These are phyloP conservation scores for Mythimna lalbum DNA, from an alignment of 2,888 invertebrate species.

Conservation along the genomic window DNA sequence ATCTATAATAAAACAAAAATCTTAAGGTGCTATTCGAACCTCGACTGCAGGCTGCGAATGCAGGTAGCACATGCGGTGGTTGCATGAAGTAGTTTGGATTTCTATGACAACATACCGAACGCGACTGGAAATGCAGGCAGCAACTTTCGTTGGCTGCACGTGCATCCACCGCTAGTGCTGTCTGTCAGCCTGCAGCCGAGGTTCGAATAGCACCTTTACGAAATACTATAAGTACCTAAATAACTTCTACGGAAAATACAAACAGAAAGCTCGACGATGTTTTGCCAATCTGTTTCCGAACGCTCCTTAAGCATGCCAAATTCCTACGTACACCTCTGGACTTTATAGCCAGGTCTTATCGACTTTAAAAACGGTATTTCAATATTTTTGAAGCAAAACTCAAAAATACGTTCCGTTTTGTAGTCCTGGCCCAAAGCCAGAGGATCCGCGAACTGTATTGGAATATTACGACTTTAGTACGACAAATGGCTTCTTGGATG, in stretches of 20 bases:
- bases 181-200: too few relatives aligned
- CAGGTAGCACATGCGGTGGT: too few relatives aligned
- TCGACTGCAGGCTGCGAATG: too few relatives aligned
- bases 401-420: constrained; percentile 32
- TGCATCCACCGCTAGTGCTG: too few relatives aligned
- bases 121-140: too few relatives aligned
- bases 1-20: too few relatives aligned
- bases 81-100: too few relatives aligned
- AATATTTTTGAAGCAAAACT: constrained; percentile 44
- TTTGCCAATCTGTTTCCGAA: constrained; percentile 15
- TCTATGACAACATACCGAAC: too few relatives aligned
- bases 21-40: too few relatives aligned
- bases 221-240: background rate
- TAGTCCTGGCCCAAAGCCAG: constrained; percentile 47
- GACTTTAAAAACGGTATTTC: constrained; percentile 42
- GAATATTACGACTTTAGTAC: constrained; percentile 40
- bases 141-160: too few relatives aligned
- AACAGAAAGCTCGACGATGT: background rate
- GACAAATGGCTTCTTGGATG: constrained; percentile 37
- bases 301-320: background rate
- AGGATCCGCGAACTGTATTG: constrained; percentile 35
- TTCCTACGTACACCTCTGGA: constrained; percentile 1
- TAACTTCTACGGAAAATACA: rapidly evolving
- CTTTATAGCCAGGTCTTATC: constrained; percentile 32
- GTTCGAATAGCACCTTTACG: too few relatives aligned